phyloP scores from a whole-genome alignment of 2,797 vertebrate species.

The Malurus leucopterus region DNA sequence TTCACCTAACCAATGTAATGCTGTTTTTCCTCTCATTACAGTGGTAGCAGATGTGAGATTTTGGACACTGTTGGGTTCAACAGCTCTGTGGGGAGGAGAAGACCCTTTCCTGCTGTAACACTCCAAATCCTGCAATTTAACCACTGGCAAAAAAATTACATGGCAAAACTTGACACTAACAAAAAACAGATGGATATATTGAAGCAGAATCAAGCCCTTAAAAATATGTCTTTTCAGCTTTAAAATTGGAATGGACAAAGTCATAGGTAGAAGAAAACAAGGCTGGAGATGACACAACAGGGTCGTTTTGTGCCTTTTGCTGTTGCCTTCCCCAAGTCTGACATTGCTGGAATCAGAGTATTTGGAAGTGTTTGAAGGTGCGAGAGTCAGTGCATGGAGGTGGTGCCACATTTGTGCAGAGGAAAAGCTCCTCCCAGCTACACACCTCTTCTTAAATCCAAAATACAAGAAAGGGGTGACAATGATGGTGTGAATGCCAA shows the following conservation, averaged over 20 bases:
- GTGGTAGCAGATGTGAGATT: background rate
- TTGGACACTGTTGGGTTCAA: background rate
- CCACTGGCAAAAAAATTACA: background rate
- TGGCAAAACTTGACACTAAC: background rate
- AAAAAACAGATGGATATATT: background rate
- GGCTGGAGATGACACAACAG: background rate
- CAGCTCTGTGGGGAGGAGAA: background rate
- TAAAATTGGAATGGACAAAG: background rate
- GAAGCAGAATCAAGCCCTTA: background rate
- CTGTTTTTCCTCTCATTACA: background rate
- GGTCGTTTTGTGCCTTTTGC: background rate
- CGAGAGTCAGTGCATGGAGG: fast-evolving
- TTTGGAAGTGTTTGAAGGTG: background rate
- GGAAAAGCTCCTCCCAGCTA: background rate
- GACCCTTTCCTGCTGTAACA: background rate
- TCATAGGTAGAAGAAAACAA: background rate
- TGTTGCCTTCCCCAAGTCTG: background rate
- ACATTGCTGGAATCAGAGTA: background rate
- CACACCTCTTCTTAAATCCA: background rate
- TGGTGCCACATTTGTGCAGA: background rate
- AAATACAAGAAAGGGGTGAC: background rate
- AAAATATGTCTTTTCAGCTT: background rate
- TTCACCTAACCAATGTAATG: background rate
- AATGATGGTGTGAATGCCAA: background rate
- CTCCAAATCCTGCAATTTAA: background rate